Base-by-base conservation (phyloP, 2,797 vertebrate species). In the Hemitrygon akajei region DNA sequence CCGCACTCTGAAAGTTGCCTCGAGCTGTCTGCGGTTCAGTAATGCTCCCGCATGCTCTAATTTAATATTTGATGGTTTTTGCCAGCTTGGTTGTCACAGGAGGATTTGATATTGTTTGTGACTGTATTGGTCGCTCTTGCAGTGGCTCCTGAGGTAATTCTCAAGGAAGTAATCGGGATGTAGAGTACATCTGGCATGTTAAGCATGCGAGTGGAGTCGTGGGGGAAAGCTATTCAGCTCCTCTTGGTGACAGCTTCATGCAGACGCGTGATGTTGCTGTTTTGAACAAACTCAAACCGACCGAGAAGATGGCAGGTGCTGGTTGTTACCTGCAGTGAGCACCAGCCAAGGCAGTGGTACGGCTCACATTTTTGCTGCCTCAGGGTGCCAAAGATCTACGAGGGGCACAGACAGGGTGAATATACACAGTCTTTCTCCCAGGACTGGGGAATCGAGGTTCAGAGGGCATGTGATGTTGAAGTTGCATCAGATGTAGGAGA, bases 31-130 rank as follows among this genome's bases (percentile, higher is more conserved):
- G 86, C 30, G 37, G n/a, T 20, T 89, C 60, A 89, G 37, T 69
- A 89, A 89, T 10, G n/a, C n/a, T 89, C 86, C 63, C n/a, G 7
- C n/a, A 20, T 37, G 86, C n/a, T 69, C 16, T 37, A n/a, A 89
- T 66, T 66, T 89, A 89, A 89, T 89, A 89, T 89, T 89, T 89
- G 18, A 89, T 63, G 63, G n/a, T 37, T 37, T 66, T 69, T 37
- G 20, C 86, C 60, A 89, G 86, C n/a, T 63, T 69, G 0, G 7
- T 37, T 69, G 86, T 66, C 86, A 69, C 60, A 22, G 7, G 86
- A 69, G 60, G 86, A 69, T 89, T 89, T 89, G 63, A 89, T 89
- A 69, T 89, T 89, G 86, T 89, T 89, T 89, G 86, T 37, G 86
- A 66, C 86, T 69, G 86, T 37, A n/a, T 16, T 66, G 60, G 63